Evolutionary conservation across 1,140 invertebrate species (phyloP).

Genomic region (Helicorthomorpha holstii): DNA sequence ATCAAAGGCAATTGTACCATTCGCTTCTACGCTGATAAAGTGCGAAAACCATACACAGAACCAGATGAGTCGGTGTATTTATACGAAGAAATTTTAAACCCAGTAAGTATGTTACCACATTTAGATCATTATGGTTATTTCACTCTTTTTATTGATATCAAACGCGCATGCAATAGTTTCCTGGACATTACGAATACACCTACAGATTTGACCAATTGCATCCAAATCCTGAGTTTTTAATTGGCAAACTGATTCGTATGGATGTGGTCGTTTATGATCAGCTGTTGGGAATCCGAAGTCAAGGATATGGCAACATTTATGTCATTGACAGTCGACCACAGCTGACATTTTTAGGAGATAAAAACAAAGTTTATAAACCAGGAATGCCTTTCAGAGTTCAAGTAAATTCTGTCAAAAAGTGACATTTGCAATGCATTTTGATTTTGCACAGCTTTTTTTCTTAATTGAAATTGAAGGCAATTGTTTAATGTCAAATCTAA

Average conservation of each 20-base stretch:
- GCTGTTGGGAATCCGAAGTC: slow-evolving; percentile 15
- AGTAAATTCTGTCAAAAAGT: too few relatives aligned
- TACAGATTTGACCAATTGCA: not conserved
- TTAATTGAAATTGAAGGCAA: too few relatives aligned
- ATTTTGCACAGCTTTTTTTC: too few relatives aligned
- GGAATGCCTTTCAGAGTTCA: slow-evolving; percentile 31
- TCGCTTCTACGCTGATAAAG: slow-evolving; percentile 12
- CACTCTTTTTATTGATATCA: too few relatives aligned
- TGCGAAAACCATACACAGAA: not conserved
- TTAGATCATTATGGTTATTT: not conserved
- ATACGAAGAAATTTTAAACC: not conserved
- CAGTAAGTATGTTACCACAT: not conserved
- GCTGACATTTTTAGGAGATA: slow-evolving; percentile 33
- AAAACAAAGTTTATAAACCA: slow-evolving; percentile 36
- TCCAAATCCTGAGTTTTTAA: not conserved
- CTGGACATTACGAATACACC: not conserved
- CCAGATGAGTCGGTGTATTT: not conserved
- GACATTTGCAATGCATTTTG: too few relatives aligned
- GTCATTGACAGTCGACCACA: slow-evolving; percentile 29
- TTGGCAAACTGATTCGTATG: slow-evolving; percentile 18
- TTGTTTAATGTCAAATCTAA: too few relatives aligned
- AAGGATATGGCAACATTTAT: slow-evolving; percentile 14
- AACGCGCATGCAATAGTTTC: too few relatives aligned
- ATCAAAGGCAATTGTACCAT: slow-evolving; percentile 24
- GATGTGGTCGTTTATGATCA: slow-evolving; percentile 23